Evolutionary conservation across 2,797 vertebrate species (phyloP).

Genomic region (Alauda arvensis): DNA sequence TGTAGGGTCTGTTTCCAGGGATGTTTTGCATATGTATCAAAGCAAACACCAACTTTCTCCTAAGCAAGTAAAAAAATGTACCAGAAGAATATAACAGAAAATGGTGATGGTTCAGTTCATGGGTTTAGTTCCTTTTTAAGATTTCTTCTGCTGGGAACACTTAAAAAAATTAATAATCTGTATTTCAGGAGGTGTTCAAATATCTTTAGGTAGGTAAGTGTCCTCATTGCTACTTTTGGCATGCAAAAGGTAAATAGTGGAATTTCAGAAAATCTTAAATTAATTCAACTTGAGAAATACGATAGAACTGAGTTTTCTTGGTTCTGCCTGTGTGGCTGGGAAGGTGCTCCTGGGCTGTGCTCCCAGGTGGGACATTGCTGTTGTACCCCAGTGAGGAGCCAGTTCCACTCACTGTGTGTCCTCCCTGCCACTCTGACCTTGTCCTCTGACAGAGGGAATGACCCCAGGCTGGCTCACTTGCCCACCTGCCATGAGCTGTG

Average conservation of each 20-base stretch:
- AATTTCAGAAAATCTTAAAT: not conserved
- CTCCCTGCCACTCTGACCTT: not conserved
- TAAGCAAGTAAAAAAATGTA: not conserved
- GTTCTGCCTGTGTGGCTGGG: not conserved
- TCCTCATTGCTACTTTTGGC: not conserved
- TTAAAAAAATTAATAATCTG: not conserved
- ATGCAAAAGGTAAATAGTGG: not conserved
- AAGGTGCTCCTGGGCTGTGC: not conserved
- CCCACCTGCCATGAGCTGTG: rapidly evolving
- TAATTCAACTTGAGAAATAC: not conserved
- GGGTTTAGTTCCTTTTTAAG: not conserved
- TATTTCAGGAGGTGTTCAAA: not conserved
- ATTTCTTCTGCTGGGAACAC: not conserved
- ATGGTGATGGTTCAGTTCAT: not conserved
- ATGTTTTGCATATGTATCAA: not conserved
- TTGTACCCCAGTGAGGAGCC: not conserved
- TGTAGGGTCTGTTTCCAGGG: not conserved
- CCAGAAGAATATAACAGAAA: not conserved
- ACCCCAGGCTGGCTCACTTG: not conserved
- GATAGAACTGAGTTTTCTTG: not conserved
- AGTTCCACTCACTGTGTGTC: rapidly evolving
- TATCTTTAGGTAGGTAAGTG: not conserved
- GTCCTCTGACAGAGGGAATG: not conserved
- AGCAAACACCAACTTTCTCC: not conserved
- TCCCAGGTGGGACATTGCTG: not conserved